phyloP scores from a whole-genome alignment of 2,888 invertebrate genomes.

The Drosophila atroscutellata region DNA sequence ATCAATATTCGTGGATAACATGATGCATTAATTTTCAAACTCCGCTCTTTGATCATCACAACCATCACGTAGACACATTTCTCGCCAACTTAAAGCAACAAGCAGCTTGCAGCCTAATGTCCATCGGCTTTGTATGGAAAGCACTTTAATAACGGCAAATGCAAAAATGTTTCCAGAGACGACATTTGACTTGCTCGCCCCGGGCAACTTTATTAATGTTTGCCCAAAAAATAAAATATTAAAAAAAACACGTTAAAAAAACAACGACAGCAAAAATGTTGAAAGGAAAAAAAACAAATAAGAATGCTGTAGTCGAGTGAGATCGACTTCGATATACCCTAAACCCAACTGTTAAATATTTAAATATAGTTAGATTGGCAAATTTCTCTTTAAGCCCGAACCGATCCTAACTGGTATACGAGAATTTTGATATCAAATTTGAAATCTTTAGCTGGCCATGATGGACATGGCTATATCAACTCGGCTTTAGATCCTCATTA shows the following conservation, averaged over 20 bases:
- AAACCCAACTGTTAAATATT: neutral
- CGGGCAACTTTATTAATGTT: constrained; percentile 66
- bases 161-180: constrained; percentile 55
- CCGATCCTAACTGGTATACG: neutral
- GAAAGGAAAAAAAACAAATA: neutral
- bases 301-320: neutral
- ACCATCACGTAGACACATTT: constrained; percentile 33
- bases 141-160: constrained; percentile 60
- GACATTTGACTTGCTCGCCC: constrained; percentile 36
- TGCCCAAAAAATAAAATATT: constrained; percentile 34
- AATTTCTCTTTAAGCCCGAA: neutral
- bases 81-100: constrained; percentile 18
- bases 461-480: neutral
- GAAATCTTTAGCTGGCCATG: neutral
- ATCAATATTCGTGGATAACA: constrained; percentile 25
- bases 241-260: constrained; percentile 16
- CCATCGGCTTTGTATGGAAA: constrained; percentile 17
- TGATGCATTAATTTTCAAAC: constrained; percentile 17
- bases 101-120: constrained; percentile 11
- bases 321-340: neutral
- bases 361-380: neutral
- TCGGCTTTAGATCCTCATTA: neutral
- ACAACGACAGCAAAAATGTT: neutral
- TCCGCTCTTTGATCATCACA: constrained; percentile 25
- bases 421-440: neutral